Conservation (phyloP, 1,140 invertebrate genomes). For the Hypothenemus hampei region DNA sequence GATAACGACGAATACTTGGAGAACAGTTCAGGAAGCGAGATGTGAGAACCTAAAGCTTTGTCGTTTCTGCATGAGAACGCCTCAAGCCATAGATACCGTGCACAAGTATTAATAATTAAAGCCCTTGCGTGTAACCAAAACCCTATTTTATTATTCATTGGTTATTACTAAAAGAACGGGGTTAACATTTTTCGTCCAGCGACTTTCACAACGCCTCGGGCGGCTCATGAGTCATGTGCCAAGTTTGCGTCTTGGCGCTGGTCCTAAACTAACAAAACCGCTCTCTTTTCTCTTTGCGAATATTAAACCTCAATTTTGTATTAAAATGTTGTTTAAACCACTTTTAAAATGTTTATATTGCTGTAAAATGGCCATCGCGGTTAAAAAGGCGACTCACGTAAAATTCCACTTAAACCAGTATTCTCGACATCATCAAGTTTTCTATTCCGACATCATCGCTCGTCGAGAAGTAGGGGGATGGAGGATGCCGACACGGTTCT, state of each 20-base stretch:
- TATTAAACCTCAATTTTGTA: background rate
- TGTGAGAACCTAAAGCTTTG: background rate
- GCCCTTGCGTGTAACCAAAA: slow-evolving; percentile 1
- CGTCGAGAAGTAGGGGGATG: slow-evolving; percentile 2
- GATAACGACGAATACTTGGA: too few relatives aligned
- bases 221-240: slow-evolving; percentile 1
- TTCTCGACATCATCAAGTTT: slow-evolving; percentile 15
- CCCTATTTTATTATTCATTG: slow-evolving; percentile 15
- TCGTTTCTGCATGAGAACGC: slow-evolving; percentile 1
- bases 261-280: too few relatives aligned
- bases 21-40: background rate
- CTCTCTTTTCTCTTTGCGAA: too few relatives aligned
- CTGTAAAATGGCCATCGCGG: background rate
- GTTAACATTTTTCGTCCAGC: background rate
- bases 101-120: slow-evolving; percentile 12
- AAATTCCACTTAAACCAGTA: slow-evolving; percentile 11
- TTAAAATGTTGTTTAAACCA: background rate
- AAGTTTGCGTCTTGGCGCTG: too few relatives aligned
- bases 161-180: slow-evolving; percentile 8
- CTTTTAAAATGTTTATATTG: background rate
- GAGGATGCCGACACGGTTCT: slow-evolving; percentile 12
- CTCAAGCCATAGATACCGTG: slow-evolving; percentile 9
- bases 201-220: background rate
- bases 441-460: slow-evolving; percentile 9
- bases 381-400: slow-evolving; percentile 11